Percentiles rank a stretch among this genome's conserved stretches.
These are phyloP conservation scores for Suricata suricatta DNA, from an alignment of 2,113 vertebrate species.

Conservation along the genomic window DNA sequence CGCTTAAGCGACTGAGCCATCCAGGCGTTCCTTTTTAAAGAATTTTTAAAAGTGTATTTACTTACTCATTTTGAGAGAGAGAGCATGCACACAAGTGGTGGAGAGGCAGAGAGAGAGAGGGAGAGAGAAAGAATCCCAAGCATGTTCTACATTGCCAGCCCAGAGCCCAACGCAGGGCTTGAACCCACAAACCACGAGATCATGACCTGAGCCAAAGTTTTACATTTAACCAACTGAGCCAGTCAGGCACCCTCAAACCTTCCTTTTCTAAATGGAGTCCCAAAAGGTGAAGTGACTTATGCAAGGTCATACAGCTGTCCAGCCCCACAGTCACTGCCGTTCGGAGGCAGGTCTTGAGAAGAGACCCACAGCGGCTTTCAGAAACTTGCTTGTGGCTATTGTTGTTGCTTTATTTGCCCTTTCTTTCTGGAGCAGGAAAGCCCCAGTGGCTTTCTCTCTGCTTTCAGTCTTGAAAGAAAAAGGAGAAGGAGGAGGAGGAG, in stretches of 20 bases:
- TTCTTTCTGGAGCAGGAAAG: background rate
- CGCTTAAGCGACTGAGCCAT: background rate
- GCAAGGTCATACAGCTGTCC: background rate
- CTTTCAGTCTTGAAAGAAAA: background rate
- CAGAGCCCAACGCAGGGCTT: background rate
- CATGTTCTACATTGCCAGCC: no score
- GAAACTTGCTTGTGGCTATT: background rate
- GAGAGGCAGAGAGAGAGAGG: no score
- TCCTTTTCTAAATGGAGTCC: background rate
- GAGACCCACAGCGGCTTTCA: background rate
- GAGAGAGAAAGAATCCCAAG: no score
- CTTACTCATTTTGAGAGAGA: no score
- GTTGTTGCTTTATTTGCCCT: background rate
- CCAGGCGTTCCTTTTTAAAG: background rate
- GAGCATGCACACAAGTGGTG: no score
- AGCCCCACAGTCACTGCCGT: background rate
- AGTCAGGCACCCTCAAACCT: background rate
- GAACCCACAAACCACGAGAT: background rate
- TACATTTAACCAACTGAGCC: background rate
- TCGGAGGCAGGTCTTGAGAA: background rate
- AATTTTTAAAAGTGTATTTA: background rate
- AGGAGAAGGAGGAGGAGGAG: no score
- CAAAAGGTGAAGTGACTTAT: background rate
- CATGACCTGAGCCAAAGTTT: background rate
- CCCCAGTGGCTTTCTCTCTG: background rate